phyloP scores from a whole-genome alignment of 2,113 vertebrate genomes.

The Vireo altiloquus region DNA sequence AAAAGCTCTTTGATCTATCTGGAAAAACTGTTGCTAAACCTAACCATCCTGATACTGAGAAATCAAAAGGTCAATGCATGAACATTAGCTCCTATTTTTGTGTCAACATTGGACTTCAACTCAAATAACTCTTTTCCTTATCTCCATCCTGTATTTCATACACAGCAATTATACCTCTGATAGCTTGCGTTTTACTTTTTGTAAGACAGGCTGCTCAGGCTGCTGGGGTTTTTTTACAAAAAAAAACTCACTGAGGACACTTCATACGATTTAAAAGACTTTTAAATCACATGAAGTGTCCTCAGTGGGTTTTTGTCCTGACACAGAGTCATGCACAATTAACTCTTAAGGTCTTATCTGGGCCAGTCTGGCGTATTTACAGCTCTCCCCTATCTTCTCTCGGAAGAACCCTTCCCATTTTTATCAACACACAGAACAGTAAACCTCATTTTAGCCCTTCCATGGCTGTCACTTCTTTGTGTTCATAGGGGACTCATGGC shows the following conservation, averaged over 20 bases:
- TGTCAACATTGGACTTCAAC: not conserved
- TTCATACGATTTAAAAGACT: not conserved
- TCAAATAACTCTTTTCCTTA: not conserved
- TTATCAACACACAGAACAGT: not conserved
- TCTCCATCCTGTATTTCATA: not conserved
- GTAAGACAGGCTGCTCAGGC: not conserved
- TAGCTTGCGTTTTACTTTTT: not conserved
- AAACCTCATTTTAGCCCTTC: not conserved
- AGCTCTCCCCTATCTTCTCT: not conserved
- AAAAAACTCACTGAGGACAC: fast-evolving
- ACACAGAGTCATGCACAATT: not conserved
- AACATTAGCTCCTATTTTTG: not conserved
- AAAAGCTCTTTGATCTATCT: not conserved
- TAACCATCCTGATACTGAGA: not conserved
- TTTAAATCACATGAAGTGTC: too few species aligned
- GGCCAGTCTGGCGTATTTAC: not conserved
- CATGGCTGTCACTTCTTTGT: not conserved
- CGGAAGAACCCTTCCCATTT: not conserved
- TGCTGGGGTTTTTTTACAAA: not conserved
- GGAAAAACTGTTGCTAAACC: not conserved
- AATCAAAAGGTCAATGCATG: not conserved
- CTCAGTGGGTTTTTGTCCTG: not conserved
- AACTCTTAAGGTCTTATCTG: not conserved
- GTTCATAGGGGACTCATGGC: not conserved
- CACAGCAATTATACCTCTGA: fast-evolving